Evolutionary conservation across 2,888 invertebrate genomes (phyloP).

Genomic region (Thecophora atra): DNA sequence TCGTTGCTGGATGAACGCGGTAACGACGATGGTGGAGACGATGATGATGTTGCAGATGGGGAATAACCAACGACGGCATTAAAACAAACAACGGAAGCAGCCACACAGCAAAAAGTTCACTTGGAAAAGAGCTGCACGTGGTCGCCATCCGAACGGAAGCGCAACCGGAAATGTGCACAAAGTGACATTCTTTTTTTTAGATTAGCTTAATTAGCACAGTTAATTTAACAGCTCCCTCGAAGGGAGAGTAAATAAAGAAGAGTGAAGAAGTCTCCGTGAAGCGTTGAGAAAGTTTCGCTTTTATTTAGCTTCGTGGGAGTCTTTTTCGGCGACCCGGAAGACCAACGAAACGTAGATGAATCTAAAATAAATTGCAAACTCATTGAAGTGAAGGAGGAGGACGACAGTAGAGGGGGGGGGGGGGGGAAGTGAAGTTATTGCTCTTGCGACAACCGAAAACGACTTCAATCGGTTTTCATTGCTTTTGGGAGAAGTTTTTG

Average conservation of each 20-base stretch:
- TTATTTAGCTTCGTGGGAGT: neutral
- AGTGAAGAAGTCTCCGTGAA: constrained; percentile 3
- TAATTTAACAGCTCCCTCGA: constrained; percentile 1
- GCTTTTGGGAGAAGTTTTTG: too few relatives aligned
- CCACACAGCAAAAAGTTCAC: neutral
- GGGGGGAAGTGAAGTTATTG: too few relatives aligned
- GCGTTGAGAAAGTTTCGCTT: constrained; percentile 24
- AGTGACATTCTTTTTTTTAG: neutral
- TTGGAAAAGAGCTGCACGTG: constrained; percentile 2
- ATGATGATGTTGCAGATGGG: neutral
- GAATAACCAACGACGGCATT: neutral
- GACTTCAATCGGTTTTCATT: too few relatives aligned
- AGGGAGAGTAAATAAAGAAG: neutral
- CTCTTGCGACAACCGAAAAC: too few relatives aligned
- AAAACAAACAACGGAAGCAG: neutral
- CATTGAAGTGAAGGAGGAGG: neutral
- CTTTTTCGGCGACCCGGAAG: neutral
- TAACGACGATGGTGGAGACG: neutral
- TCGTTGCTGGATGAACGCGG: neutral
- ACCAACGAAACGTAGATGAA: neutral
- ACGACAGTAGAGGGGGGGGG: too few relatives aligned
- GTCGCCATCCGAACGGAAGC: constrained; percentile 27
- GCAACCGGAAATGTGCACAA: constrained; percentile 9
- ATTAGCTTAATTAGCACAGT: constrained; percentile 27
- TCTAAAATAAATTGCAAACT: constrained; percentile 10